phyloP scores from a whole-genome alignment of 1,140 invertebrate species.

The Atta colombica region DNA sequence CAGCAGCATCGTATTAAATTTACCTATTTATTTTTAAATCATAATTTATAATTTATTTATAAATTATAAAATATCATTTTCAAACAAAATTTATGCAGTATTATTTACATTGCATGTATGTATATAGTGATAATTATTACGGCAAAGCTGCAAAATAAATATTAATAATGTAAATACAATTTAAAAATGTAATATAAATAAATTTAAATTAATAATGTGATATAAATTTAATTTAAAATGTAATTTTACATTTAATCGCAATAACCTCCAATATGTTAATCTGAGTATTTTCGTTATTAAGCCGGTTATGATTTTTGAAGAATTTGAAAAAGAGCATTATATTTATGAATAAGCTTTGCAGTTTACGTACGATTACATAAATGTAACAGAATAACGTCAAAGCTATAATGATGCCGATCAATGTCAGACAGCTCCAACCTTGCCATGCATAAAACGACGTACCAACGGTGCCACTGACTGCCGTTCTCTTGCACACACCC shows the following conservation, averaged over 20 bases:
- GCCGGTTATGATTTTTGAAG: background rate
- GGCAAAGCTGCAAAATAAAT: background rate
- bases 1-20: background rate
- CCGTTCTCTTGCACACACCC: slow-evolving; percentile 34
- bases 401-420: slow-evolving; percentile 55
- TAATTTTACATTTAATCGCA: slow-evolving; percentile 1
- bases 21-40: background rate
- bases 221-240: slow-evolving; percentile 12
- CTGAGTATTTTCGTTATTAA: background rate
- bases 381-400: slow-evolving; percentile 58
- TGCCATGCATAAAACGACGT: slow-evolving; percentile 65
- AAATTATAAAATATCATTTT: background rate
- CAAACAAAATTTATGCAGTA: background rate
- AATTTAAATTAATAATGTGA: slow-evolving; percentile 6
- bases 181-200: slow-evolving; percentile 1
- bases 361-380: slow-evolving; percentile 59
- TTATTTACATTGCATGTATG: background rate
- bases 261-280: slow-evolving; percentile 20
- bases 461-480: background rate
- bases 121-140: slow-evolving; percentile 16
- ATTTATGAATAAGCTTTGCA: background rate
- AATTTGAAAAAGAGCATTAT: slow-evolving; percentile 5
- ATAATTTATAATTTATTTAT: no score
- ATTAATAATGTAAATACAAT: slow-evolving; percentile 21
- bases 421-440: slow-evolving; percentile 65